Evolutionary conservation across 2,888 invertebrate genomes (phyloP).

Genomic region (Acronicta aceris): DNA sequence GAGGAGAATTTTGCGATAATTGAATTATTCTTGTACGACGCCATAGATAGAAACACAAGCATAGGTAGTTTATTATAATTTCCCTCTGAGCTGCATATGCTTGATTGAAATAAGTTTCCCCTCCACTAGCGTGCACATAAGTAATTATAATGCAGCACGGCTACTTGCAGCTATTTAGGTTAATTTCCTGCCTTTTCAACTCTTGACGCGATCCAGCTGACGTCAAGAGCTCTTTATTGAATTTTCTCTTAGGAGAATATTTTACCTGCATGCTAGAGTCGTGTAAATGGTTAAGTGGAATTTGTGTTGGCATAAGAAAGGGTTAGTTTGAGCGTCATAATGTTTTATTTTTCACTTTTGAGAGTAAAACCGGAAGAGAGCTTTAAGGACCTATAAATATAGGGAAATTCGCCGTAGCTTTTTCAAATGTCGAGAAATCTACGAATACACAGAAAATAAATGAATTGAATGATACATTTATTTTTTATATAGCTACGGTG

Average conservation of each 20-base stretch:
- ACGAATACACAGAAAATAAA: too few relatives aligned
- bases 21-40: too few relatives aligned
- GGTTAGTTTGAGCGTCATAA: neutral
- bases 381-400: too few relatives aligned
- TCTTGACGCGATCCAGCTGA: conserved; percentile 57
- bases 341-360: neutral
- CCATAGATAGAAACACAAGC: neutral
- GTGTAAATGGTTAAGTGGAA: conserved; percentile 16
- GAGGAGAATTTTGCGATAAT: too few relatives aligned
- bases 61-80: neutral
- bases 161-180: conserved; percentile 71
- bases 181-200: conserved; percentile 72
- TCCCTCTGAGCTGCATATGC: conserved; percentile 1
- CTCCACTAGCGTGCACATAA: conserved; percentile 59
- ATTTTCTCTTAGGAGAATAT: conserved; percentile 55
- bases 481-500: too few relatives aligned
- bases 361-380: too few relatives aligned
- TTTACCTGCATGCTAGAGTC: conserved; percentile 20
- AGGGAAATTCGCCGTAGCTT: too few relatives aligned
- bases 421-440: too few relatives aligned
- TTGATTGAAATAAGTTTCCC: conserved; percentile 34
- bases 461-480: too few relatives aligned
- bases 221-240: conserved; percentile 63
- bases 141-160: conserved; percentile 69
- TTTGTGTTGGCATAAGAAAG: conserved; percentile 8